Base-by-base conservation (phyloP, 2,888 invertebrate genomes). In the Homarus gammarus region DNA sequence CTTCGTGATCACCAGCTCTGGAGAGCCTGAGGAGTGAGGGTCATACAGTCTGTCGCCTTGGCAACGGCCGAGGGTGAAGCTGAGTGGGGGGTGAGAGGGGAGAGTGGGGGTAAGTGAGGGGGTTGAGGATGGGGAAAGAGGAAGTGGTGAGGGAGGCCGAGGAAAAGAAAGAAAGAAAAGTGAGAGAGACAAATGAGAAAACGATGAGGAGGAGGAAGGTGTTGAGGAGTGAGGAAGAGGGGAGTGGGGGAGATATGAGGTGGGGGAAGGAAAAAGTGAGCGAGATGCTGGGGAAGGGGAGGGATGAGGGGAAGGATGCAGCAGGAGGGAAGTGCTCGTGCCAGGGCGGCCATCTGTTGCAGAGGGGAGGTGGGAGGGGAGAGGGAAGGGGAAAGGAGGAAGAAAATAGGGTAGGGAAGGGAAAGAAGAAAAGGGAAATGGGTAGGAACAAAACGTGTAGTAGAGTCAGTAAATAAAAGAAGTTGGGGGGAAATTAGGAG, bases 351-450 rank as follows among this genome's bases (percentile, higher is more conserved):
- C 68, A 68, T 68, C 78, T 49, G 10, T 15, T 18, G 36, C 15
- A 49, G 31, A 27, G 22, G 1, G 2, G 27, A 3, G 44, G 10
- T 5, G 49, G 78, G 49, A 18, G 31, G 10, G 77, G n/a, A 40
- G 81, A 38, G 64, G 36, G 64, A 40, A 64, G 61, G 79, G 31
- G 51, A 51, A 31, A 51, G 81, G 38, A 40, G n/a, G 81, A 81
- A n/a, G 49, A 64, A 81, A 36, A 40, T 36, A 64, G 81, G 36
- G 79, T 36, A 36, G 36, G 79, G 56, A 56, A 61, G 61, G 36
- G 79, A 79, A 56, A 61, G 61, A 61, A 56, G 56, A 56, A 61
- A 36, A 79, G 79, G 56, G 79, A 61, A 31, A 51, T 27, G 49
- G 44, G 31, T 27, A 44, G 51, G 2, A 27, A 22, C 10, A 36